Conservation (phyloP, 1,140 invertebrate species). For the Elysia chlorotica region DNA sequence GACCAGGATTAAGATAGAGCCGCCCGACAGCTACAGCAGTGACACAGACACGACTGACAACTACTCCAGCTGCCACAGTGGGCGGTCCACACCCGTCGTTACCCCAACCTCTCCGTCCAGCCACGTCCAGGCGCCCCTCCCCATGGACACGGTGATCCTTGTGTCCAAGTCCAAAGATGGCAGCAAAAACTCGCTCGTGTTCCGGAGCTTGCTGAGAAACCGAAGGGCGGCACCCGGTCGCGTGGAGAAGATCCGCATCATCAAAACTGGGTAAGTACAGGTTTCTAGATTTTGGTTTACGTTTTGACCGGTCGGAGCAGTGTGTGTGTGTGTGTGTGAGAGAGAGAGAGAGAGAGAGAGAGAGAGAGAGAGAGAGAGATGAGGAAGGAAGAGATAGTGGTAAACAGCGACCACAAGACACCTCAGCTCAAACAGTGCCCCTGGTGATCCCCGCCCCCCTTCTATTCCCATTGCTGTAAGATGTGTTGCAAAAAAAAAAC, state of each 20-base stretch:
- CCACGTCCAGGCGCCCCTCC: not conserved
- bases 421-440: too few species aligned
- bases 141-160: conserved; percentile 18
- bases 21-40: conserved; percentile 6
- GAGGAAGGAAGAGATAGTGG: too few species aligned
- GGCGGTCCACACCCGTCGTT: not conserved
- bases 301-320: not conserved
- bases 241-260: conserved; percentile 18
- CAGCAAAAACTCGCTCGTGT: conserved; percentile 14
- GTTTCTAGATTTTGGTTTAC: not conserved
- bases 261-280: conserved; percentile 19
- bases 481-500: too few species aligned
- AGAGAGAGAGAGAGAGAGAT: too few species aligned
- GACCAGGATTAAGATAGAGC: conserved; percentile 2
- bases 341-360: too few species aligned
- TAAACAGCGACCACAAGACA: too few species aligned
- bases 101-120: not conserved
- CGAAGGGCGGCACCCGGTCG: not conserved
- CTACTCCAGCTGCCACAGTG: conserved; percentile 1
- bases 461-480: too few species aligned
- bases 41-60: conserved; percentile 15
- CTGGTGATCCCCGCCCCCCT: too few species aligned
- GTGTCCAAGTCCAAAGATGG: conserved; percentile 9
- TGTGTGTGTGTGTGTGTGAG: not conserved
- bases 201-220: conserved; percentile 3